A percentile compares a stretch with the other conserved stretches of the same genome.
phyloP scores from a whole-genome alignment of 2,888 invertebrate species.

The Drosophila algonquin region DNA sequence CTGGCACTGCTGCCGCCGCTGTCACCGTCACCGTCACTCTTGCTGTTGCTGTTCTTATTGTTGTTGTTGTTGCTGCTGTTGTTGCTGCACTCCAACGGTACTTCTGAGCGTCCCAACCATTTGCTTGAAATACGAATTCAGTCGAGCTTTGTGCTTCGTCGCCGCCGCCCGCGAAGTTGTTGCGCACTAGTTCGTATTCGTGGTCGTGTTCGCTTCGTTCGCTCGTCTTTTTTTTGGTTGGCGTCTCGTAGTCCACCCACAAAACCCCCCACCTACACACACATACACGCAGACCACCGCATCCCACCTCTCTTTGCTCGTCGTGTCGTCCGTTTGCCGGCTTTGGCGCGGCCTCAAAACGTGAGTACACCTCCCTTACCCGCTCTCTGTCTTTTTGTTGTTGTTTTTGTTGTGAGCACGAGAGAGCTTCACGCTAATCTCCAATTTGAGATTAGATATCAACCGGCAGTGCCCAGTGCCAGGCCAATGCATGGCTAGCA shows the following conservation, averaged over 20 bases:
- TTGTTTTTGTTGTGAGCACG: conserved; percentile 9
- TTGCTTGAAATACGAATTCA: conserved; percentile 73
- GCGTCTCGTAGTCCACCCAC: conserved; percentile 13
- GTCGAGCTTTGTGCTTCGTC: conserved; percentile 80
- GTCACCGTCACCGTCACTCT: conserved; percentile 28
- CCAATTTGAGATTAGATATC: conserved; percentile 82
- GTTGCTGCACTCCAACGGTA: conserved; percentile 73
- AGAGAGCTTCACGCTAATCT: conserved; percentile 74
- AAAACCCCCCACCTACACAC: background rate
- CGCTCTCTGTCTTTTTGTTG: background rate
- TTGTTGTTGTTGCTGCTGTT: conserved; percentile 37
- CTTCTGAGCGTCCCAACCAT: conserved; percentile 71
- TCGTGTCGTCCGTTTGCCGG: conserved; percentile 58
- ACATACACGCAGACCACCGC: background rate
- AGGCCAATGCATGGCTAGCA: conserved; percentile 30
- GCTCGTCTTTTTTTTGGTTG: conserved; percentile 38
- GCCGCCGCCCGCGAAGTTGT: conserved; percentile 75
- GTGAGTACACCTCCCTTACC: conserved; percentile 59
- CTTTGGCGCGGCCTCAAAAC: conserved; percentile 74
- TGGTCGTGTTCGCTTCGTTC: conserved; percentile 13
- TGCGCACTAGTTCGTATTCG: conserved; percentile 21
- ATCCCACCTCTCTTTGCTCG: conserved; percentile 37
- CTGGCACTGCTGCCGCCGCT: conserved; percentile 6
- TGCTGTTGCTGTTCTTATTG: conserved; percentile 6
- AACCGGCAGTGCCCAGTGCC: conserved; percentile 49